Base-by-base conservation (phyloP, 2,888 invertebrate genomes). In the Trichopria drosophilae region DNA sequence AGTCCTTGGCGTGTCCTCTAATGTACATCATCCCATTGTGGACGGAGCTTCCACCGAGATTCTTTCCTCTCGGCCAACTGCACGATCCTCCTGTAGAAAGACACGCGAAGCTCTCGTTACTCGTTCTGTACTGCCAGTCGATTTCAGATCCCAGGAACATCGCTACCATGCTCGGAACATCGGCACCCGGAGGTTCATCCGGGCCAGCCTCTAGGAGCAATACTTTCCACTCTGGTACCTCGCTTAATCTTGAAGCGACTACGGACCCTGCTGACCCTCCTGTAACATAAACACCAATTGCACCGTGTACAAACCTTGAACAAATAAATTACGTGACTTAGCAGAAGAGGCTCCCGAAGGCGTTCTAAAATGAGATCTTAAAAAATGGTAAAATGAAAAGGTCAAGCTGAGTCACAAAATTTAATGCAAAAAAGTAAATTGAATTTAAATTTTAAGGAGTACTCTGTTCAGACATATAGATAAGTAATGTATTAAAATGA, bases 1-100 rank as follows among this genome's bases (percentile, higher is more conserved):
- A 90, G 75, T 90, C 90, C 2, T 78, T 80, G 0, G 85, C 80
- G 60, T 86, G 84, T 0, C 90, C 90, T 16, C 90, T 79, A 73
- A 86, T 84, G 71, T 90, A 90, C 84, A 87, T 88, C 90, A 91
- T 91, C 1, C 90, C 90, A 67, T 91, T 88, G 43, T 87, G 81
- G 0, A 84, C 85, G 35, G 84, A 82, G 59, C 82, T 82, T 0
- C 90, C 90, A 4, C 90, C 90, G 64, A 80, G 69, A 54, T 84
- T 84, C 69, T 87, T 88, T 2, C 84, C 89, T 45, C 87, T 78
- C 0, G 85, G 83, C 87, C 87, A 88, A 12, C 74, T 76, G 64
- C 86, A 86, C 4, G 76, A 74, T 2, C 79, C 78, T 7, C 61
- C 62, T 3, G 45, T 64, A 9, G 67, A 55, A 5, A 82, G 76